Evolutionary conservation across 2,797 vertebrate species (phyloP).

Genomic region (Yasuhikotakia modesta): DNA sequence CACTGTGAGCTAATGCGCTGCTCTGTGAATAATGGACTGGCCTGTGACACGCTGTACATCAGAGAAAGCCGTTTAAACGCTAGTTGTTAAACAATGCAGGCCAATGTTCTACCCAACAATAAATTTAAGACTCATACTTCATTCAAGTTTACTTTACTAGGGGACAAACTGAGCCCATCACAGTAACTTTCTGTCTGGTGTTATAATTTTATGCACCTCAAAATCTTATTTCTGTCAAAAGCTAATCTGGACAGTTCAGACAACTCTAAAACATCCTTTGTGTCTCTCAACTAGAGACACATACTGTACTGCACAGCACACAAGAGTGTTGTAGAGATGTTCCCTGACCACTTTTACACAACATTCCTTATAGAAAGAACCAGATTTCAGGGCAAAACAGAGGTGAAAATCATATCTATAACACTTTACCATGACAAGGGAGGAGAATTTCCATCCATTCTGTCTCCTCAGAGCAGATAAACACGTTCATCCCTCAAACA

Average conservation of each 20-base stretch:
- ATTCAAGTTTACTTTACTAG: slow-evolving; percentile 12
- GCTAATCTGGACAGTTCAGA: slow-evolving; percentile 50
- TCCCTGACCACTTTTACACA: neutral
- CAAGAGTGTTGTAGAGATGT: slow-evolving; percentile 6
- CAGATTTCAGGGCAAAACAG: neutral
- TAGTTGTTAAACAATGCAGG: slow-evolving; percentile 42
- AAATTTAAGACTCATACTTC: neutral
- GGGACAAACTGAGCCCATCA: slow-evolving; percentile 1
- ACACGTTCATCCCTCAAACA: neutral
- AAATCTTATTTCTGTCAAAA: slow-evolving; percentile 46
- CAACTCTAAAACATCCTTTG: slow-evolving; percentile 39
- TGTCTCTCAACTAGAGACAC: neutral
- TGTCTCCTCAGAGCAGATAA: neutral
- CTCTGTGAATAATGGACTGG: slow-evolving; percentile 41
- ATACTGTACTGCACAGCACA: neutral
- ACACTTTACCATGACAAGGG: neutral
- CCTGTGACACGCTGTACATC: slow-evolving; percentile 41
- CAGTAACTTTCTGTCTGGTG: slow-evolving; percentile 20
- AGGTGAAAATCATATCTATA: neutral
- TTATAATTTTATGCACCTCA: slow-evolving; percentile 50
- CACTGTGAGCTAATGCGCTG: slow-evolving; percentile 53
- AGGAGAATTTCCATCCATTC: neutral
- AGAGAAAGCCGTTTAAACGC: slow-evolving; percentile 30
- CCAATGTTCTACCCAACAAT: slow-evolving; percentile 19
- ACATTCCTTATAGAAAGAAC: neutral